These are phyloP conservation scores for Oopsacas minuta DNA, from an alignment of 37 sponge, comb jelly and placozoan species.

Conservation along the genomic window DNA sequence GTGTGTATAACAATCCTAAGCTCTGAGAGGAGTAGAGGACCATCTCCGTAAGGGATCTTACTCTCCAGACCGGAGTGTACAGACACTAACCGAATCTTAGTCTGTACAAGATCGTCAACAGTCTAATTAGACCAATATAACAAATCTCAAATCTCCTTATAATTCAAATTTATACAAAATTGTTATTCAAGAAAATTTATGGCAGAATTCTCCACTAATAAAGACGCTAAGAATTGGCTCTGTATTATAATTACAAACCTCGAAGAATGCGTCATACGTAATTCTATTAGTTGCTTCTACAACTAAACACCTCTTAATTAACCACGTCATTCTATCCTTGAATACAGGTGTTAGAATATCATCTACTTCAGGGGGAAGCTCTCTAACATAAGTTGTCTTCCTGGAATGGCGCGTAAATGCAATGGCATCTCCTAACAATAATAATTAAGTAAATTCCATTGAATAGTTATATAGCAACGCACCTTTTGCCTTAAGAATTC, in stretches of 20 bases:
- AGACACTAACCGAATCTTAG: background rate
- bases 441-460: background rate
- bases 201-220: background rate
- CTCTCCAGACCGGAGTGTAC: slow-evolving; percentile 11
- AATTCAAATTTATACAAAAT: background rate
- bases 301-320: background rate
- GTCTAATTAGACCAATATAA: background rate
- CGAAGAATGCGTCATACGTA: background rate
- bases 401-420: slow-evolving; percentile 46
- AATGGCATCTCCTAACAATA: slow-evolving; percentile 51
- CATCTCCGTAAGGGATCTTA: background rate
- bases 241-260: background rate
- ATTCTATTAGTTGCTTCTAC: background rate
- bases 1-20: background rate
- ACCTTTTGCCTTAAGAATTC: slow-evolving; percentile 60
- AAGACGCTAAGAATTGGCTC: background rate
- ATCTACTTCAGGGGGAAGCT: slow-evolving; percentile 58
- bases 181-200: too few relatives aligned
- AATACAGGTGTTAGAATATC: slow-evolving; percentile 35
- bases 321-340: slow-evolving; percentile 13
- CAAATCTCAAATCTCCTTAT: background rate
- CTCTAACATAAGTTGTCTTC: slow-evolving; percentile 51
- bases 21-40: background rate
- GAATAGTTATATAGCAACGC: background rate
- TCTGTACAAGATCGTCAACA: slow-evolving; percentile 4